Percentiles rank a stretch among this genome's conserved stretches.
These are phyloP conservation scores for Lampris megalopsis DNA, from an alignment of 2,113 vertebrate species.

Conservation along the genomic window DNA sequence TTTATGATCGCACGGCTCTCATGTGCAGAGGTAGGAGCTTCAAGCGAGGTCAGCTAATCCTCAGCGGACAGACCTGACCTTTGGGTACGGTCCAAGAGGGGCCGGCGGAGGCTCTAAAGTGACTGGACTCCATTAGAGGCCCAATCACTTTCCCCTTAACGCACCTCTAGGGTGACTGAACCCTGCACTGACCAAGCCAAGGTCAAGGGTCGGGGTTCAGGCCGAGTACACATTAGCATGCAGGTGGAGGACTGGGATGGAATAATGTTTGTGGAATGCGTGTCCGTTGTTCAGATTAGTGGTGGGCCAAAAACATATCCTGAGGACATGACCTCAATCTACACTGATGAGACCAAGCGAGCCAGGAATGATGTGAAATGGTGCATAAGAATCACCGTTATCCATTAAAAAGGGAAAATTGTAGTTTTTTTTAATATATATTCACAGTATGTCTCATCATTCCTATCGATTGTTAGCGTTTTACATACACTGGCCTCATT, in stretches of 20 bases:
- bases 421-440: too few relatives aligned
- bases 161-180: conserved; percentile 47
- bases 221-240: conserved; percentile 70
- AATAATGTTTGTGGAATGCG: conserved; percentile 11
- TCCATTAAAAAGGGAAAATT: too few relatives aligned
- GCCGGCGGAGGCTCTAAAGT: conserved; percentile 35
- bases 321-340: conserved; percentile 31
- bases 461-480: too few relatives aligned
- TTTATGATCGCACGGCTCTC: conserved; percentile 31
- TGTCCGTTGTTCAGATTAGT: neutral
- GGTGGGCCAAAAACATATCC: neutral
- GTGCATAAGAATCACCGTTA: too few relatives aligned
- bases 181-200: conserved; percentile 35
- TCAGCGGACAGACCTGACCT: conserved; percentile 39
- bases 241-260: conserved; percentile 46
- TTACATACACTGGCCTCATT: too few relatives aligned
- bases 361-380: too few relatives aligned
- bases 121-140: conserved; percentile 59
- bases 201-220: conserved; percentile 66
- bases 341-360: neutral
- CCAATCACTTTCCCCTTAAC: conserved; percentile 67
- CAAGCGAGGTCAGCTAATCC: conserved; percentile 25
- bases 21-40: conserved; percentile 29
- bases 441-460: too few relatives aligned
- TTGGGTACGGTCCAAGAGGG: conserved; percentile 2